Conservation (phyloP, 2,888 invertebrate genomes). For the Disparrhopalites patrizii region DNA sequence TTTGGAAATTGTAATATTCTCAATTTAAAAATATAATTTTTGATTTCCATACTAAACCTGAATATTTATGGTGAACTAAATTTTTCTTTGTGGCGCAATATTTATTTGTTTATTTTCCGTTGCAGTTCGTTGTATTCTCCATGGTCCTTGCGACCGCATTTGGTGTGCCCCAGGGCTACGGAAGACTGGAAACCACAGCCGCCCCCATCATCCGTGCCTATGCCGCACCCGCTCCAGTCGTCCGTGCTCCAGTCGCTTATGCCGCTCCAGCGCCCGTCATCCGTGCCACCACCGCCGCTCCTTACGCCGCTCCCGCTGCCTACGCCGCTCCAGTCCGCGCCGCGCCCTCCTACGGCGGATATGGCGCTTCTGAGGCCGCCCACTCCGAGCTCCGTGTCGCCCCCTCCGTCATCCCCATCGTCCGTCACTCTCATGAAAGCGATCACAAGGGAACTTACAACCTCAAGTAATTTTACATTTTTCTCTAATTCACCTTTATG, state of each 20-base stretch:
- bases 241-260: not conserved
- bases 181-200: not conserved
- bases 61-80: no score
- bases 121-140: conserved; percentile 24
- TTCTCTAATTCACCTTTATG: not conserved
- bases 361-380: not conserved
- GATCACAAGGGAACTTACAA: conserved; percentile 38
- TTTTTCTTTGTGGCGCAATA: no score
- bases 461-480: conserved; percentile 36
- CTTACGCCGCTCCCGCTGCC: not conserved
- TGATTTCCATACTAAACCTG: no score
- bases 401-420: conserved; percentile 29
- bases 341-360: not conserved
- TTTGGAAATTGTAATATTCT: no score
- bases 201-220: not conserved
- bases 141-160: conserved; percentile 25
- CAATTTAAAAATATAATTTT: no score
- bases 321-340: not conserved
- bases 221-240: not conserved
- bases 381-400: not conserved
- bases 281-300: not conserved
- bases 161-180: conserved; percentile 21
- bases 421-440: conserved; percentile 31
- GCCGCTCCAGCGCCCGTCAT: not conserved
- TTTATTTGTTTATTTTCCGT: conserved; percentile 13